phyloP scores from a whole-genome alignment of 2,113 vertebrate genomes.

The Tetrao urogallus region DNA sequence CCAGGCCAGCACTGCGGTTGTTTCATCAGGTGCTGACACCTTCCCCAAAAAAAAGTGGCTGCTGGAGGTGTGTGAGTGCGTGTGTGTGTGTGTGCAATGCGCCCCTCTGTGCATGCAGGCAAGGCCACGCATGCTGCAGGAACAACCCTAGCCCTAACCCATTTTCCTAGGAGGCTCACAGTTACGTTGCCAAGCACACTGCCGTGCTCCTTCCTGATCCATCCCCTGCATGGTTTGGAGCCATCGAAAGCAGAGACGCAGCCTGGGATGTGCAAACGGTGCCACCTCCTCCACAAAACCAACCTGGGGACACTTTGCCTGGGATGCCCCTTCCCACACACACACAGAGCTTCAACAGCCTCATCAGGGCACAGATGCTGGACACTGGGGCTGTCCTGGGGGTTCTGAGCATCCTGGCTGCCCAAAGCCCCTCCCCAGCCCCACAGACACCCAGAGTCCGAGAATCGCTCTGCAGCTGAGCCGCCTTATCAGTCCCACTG shows the following conservation, averaged over 20 bases:
- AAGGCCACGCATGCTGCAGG: too few species aligned
- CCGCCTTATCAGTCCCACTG: background rate
- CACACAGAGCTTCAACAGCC: background rate
- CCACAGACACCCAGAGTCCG: accelerated
- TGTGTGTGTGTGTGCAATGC: accelerated
- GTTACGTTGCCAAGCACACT: too few species aligned
- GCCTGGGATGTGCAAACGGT: background rate
- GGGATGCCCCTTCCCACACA: background rate
- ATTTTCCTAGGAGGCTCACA: background rate
- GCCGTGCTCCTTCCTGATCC: background rate
- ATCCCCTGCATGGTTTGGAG: accelerated
- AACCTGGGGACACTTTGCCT: background rate
- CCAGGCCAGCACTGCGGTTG: accelerated
- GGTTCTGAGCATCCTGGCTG: background rate
- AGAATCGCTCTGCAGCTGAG: background rate
- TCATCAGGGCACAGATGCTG: background rate
- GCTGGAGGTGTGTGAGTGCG: background rate
- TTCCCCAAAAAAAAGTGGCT: background rate
- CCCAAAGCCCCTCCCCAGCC: background rate
- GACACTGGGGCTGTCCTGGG: background rate
- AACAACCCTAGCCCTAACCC: too few species aligned
- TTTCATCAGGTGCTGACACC: background rate
- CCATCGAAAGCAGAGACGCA: background rate
- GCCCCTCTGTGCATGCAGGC: accelerated
- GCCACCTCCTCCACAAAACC: background rate